Evolutionary conservation across 2,888 invertebrate species (phyloP), one percentile per base, ranked within the genome.

Genomic region (Archips xylosteana): DNA sequence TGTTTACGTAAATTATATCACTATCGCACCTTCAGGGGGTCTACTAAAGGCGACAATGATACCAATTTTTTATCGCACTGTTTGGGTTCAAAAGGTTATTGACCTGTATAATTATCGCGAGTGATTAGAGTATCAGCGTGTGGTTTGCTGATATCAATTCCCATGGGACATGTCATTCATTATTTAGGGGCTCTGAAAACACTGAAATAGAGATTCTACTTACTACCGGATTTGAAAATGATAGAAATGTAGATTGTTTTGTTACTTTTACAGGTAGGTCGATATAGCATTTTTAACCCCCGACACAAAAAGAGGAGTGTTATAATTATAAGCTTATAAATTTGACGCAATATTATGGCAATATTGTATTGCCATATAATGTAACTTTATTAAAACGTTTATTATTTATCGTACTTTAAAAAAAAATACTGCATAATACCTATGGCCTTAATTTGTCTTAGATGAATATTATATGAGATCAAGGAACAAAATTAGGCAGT

Each of bases 131-230:
- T 9, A 45, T 61, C 71, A 23, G 9, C 39, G 34, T 64, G 57
- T 59, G 62, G 63, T 66, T 67, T 71, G 54, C 51, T 45, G 34
- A 45, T 74, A 74, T 64, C 42, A 63, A 64, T 64, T 69, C 39
- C 67, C 68, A 63, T 72, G 67, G n/a, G n/a, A 63, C 54, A n/a
- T 1, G 36, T 34, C 47, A 60, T 71, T 32, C 13, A 57, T 72
- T 57, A 54, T 47, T 65, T 34, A 65, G 9, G n/a, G 32, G 9
- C 34, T 49, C 12, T 42, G 23, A 45, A 42, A 39, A 13, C 10
- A 15, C 61, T 10, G 4, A 15, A 61, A 9, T 61, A 61, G n/a
- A n/a, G n/a, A 61, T 61, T 39, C 42, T 13, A 45, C 12, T 45
- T 49, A 13, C 12, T 51, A 51, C 2, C 3, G 2, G 4, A n/a